A percentile compares a stretch with the other conserved stretches of the same genome.
Conservation (phyloP, 2,888 invertebrate species). For the Apamea crenata region DNA sequence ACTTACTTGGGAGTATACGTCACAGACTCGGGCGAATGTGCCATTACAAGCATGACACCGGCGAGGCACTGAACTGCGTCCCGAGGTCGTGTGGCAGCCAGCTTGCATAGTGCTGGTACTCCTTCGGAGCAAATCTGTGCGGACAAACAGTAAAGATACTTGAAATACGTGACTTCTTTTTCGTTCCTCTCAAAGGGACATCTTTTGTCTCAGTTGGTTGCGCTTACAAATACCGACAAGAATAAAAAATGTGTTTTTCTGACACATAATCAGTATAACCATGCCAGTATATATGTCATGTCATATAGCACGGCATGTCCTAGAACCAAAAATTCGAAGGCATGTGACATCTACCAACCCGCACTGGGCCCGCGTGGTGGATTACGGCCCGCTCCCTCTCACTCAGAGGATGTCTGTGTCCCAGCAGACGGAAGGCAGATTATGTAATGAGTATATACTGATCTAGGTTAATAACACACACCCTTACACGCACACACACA, state of each 20-base stretch:
- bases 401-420: no score
- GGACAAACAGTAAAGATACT: background rate
- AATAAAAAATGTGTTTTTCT: background rate
- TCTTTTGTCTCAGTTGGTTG: background rate
- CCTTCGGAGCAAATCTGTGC: conserved; percentile 82
- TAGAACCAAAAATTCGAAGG: background rate
- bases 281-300: no score
- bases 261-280: no score
- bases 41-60: conserved; percentile 80
- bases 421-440: no score
- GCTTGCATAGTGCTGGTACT: conserved; percentile 74
- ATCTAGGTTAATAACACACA: background rate
- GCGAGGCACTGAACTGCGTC: conserved; percentile 82
- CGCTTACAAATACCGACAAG: background rate
- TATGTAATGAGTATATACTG: background rate
- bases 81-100: conserved; percentile 73
- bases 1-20: conserved; percentile 82
- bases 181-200: background rate
- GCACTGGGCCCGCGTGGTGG: background rate
- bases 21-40: conserved; percentile 84
- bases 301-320: no score
- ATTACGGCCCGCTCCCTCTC: no score
- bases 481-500: no score
- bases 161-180: background rate
- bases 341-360: background rate